Evolutionary conservation across 2,797 vertebrate genomes (phyloP).

Genomic region (Holocentrus rufus): DNA sequence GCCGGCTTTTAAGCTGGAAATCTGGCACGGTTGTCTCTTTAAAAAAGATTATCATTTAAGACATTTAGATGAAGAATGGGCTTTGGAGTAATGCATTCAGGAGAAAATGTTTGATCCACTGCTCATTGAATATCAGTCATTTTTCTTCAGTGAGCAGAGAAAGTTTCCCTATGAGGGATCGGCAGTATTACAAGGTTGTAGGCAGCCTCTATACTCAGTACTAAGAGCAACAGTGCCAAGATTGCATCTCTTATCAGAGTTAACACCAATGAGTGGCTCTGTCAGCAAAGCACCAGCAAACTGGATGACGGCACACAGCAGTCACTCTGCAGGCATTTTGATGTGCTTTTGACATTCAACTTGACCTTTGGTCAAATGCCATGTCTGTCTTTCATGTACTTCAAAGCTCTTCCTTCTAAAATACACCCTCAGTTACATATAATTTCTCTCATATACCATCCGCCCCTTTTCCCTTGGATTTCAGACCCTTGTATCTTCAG

Average conservation of each 20-base stretch:
- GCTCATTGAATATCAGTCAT: conserved; percentile 28
- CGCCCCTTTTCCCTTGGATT: conserved; percentile 23
- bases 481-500: conserved; percentile 6
- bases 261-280: conserved; percentile 13
- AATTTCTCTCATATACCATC: conserved; percentile 25
- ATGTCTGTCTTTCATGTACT: conserved; percentile 46
- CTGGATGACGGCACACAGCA: conserved; percentile 24
- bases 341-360: conserved; percentile 61
- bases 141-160: neutral
- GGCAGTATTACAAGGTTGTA: neutral
- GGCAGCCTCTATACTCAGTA: neutral
- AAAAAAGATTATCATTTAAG: conserved; percentile 4
- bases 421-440: conserved; percentile 22
- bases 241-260: conserved; percentile 22
- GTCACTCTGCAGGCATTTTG: conserved; percentile 54
- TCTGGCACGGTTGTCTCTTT: conserved; percentile 8
- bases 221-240: conserved; percentile 5
- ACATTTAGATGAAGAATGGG: conserved; percentile 24
- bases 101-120: conserved; percentile 1
- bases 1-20: conserved; percentile 25
- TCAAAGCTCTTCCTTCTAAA: conserved; percentile 52
- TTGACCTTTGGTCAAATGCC: conserved; percentile 70
- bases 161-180: neutral
- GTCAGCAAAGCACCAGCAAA: conserved; percentile 19
- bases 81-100: conserved; percentile 9